Evolutionary conservation across 2,888 invertebrate species (phyloP).

Genomic region (Loripinus fragilis): DNA sequence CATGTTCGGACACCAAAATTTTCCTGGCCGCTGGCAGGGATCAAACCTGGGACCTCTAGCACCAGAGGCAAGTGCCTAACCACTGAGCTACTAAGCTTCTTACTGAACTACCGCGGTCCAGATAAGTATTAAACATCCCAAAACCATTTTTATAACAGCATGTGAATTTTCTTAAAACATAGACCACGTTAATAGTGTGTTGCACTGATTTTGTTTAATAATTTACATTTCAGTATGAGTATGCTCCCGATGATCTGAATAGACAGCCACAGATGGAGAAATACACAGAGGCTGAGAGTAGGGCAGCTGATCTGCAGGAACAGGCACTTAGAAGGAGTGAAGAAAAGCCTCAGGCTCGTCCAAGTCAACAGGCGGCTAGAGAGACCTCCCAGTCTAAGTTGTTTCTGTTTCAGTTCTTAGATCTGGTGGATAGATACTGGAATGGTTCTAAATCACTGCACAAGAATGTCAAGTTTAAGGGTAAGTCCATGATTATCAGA

Average conservation of each 20-base stretch:
- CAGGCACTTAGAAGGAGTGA: conserved; percentile 23
- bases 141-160: too few species aligned
- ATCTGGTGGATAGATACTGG: conserved; percentile 83
- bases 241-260: neutral
- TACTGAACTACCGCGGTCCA: too few species aligned
- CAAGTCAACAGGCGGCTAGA: neutral
- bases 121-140: too few species aligned
- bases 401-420: conserved; percentile 74
- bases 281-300: conserved; percentile 31
- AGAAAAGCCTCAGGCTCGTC: conserved; percentile 11
- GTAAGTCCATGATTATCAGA: conserved; percentile 61
- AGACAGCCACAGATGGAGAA: conserved; percentile 42
- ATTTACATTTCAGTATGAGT: neutral
- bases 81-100: too few species aligned
- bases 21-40: too few species aligned
- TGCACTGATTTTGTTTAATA: too few species aligned
- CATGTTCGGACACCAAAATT: too few species aligned
- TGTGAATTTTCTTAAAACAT: too few species aligned
- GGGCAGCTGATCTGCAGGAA: conserved; percentile 19
- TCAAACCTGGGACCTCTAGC: too few species aligned
- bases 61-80: too few species aligned
- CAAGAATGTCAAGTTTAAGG: conserved; percentile 80
- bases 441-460: conserved; percentile 82
- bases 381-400: conserved; percentile 62
- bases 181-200: too few species aligned